These are phyloP conservation scores for Reinhardtius hippoglossoides DNA, from an alignment of 2,113 vertebrate species.

Conservation along the genomic window DNA sequence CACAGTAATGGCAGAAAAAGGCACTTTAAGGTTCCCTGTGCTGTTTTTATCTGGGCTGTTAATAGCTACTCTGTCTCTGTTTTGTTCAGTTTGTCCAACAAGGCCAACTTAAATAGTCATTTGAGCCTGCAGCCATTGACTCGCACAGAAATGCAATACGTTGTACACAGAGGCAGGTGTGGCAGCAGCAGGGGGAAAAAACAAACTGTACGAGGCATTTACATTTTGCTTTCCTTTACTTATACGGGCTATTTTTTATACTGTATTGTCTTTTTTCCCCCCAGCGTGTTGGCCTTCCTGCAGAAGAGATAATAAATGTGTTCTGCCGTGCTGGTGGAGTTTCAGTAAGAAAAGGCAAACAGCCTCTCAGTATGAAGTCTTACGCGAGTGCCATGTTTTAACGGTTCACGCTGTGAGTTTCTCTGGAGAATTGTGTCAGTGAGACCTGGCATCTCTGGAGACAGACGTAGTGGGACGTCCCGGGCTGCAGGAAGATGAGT, in stretches of 20 bases:
- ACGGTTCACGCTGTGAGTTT: conserved; percentile 54
- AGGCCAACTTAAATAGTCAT: conserved; percentile 11
- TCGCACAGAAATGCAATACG: conserved; percentile 9
- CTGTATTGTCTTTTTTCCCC: neutral
- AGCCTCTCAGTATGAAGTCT: conserved; percentile 43
- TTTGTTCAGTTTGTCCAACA: conserved; percentile 4
- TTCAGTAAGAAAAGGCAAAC: conserved; percentile 32
- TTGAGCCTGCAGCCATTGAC: conserved; percentile 16
- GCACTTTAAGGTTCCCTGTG: neutral
- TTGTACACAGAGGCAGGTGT: neutral
- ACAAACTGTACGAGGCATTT: neutral
- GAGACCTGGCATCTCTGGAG: conserved; percentile 59
- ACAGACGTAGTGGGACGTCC: conserved; percentile 49
- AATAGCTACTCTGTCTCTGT: conserved; percentile 11
- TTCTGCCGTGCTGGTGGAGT: conserved; percentile 2
- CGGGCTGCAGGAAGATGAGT: conserved; percentile 34
- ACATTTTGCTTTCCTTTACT: neutral
- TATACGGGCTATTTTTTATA: neutral
- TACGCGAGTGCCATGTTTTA: conserved; percentile 41
- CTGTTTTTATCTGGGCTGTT: conserved; percentile 12
- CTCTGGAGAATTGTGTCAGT: conserved; percentile 48
- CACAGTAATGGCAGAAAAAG: neutral
- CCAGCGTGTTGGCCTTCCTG: neutral
- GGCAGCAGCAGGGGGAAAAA: neutral
- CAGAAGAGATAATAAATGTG: conserved; percentile 11